phyloP scores from a whole-genome alignment of 2,113 vertebrate species.

The Peromyscus californicus region DNA sequence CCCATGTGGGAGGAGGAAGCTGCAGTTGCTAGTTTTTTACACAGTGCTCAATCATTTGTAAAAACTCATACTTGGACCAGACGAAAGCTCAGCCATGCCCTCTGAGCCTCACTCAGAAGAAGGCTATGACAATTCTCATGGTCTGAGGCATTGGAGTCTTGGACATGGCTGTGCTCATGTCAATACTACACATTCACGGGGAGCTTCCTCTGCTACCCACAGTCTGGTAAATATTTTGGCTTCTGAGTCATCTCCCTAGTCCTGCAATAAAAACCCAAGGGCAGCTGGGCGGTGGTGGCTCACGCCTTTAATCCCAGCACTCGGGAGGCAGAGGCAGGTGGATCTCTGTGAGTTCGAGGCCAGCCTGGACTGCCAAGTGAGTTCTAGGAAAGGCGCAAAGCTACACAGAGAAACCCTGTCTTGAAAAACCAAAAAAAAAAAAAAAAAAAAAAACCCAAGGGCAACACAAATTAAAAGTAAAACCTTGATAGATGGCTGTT shows the following conservation, averaged over 20 bases:
- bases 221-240: not conserved
- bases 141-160: not conserved
- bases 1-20: not conserved
- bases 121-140: not conserved
- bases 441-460: not conserved
- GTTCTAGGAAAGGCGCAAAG: too few species aligned
- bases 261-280: not conserved
- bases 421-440: too few species aligned
- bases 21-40: not conserved
- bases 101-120: not conserved
- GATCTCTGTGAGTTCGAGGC: too few species aligned
- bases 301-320: too few species aligned
- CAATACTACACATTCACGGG: not conserved
- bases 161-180: not conserved
- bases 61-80: not conserved
- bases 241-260: not conserved
- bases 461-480: not conserved
- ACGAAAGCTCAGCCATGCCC: not conserved
- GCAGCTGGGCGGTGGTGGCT: too few species aligned
- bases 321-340: too few species aligned
- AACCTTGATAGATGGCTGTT: not conserved
- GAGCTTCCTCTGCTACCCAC: not conserved
- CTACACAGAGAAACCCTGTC: too few species aligned
- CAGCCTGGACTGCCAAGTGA: too few species aligned
- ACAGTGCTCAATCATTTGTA: not conserved